phyloP scores from a whole-genome alignment of 2,113 vertebrate genomes.

The Dasyprocta punctata region DNA sequence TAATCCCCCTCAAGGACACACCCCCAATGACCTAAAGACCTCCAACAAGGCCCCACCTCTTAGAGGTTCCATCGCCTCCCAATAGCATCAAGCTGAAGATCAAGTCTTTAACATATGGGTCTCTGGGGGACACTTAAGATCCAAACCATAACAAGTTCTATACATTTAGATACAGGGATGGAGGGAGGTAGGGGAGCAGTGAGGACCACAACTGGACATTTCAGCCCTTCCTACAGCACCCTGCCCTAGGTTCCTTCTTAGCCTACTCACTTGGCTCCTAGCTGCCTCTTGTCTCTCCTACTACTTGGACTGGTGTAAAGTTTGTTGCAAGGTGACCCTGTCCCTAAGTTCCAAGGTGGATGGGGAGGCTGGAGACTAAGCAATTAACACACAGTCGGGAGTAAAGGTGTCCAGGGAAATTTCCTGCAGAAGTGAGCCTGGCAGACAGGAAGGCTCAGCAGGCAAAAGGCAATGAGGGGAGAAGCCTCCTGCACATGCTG shows the following conservation, averaged over 20 bases:
- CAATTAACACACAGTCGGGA: slow-evolving; percentile 70
- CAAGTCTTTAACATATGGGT: background rate
- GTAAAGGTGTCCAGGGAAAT: slow-evolving; percentile 68
- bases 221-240: background rate
- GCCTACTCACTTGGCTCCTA: background rate
- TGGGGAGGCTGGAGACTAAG: slow-evolving; percentile 51
- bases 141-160: background rate
- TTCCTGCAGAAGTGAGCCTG: slow-evolving; percentile 14
- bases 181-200: accelerated
- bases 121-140: background rate
- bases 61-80: background rate
- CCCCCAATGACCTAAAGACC: background rate
- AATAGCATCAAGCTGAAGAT: background rate
- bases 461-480: background rate
- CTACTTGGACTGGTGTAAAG: background rate
- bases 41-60: background rate
- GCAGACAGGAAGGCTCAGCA: slow-evolving; percentile 58
- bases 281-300: background rate
- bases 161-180: background rate
- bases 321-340: slow-evolving; percentile 71
- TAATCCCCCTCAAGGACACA: background rate
- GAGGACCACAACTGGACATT: background rate
- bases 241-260: accelerated
- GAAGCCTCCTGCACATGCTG: background rate
- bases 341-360: background rate